Conservation (phyloP, 2,797 vertebrate genomes). For the Onychomys arenicola region DNA sequence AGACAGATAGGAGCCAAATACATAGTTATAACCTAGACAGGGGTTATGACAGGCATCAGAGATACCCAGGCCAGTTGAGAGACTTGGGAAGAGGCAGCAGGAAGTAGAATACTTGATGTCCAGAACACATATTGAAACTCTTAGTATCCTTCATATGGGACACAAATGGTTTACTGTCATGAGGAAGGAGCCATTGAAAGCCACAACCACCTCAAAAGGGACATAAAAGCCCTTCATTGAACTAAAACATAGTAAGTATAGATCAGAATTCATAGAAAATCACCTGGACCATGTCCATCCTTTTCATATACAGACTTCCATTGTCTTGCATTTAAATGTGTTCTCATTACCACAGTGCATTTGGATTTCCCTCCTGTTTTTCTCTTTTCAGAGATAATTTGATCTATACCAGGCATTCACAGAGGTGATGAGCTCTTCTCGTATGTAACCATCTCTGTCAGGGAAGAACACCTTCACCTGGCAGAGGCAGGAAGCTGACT, state of each 20-base stretch:
- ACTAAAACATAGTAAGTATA: neutral
- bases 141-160: neutral
- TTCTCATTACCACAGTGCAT: neutral
- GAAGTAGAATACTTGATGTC: neutral
- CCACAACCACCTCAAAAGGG: neutral
- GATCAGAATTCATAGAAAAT: neutral
- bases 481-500: neutral
- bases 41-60: neutral
- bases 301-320: neutral
- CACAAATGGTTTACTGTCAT: neutral
- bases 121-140: neutral
- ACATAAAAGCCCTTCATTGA: neutral
- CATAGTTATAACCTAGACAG: neutral
- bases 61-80: neutral
- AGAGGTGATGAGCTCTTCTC: neutral
- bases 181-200: neutral
- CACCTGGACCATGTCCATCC: neutral
- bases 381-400: neutral
- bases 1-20: neutral
- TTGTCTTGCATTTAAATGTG: neutral
- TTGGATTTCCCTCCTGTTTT: neutral
- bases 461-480: neutral
- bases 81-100: neutral
- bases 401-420: neutral
- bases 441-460: neutral